Percentiles rank a stretch among this genome's conserved stretches.
These are phyloP conservation scores for Lagria hirta DNA, from an alignment of 2,888 invertebrate species.

Conservation along the genomic window DNA sequence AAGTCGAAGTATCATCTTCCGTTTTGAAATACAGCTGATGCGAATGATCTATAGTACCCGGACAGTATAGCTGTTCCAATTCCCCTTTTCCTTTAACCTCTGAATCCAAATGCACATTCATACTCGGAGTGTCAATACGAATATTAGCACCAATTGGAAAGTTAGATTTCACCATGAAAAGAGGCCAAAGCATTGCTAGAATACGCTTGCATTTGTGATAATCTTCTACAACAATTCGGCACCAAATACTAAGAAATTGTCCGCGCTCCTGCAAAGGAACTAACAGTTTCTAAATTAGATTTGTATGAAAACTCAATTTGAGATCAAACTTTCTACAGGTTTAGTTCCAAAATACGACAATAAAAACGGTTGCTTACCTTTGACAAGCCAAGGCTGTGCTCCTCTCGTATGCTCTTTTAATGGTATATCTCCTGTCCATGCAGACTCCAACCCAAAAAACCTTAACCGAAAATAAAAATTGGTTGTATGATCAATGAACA, in stretches of 20 bases:
- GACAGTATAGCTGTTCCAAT: constrained; percentile 65
- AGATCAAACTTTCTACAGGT: constrained; percentile 2
- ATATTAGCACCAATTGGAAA: constrained; percentile 69
- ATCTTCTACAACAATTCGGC: constrained; percentile 71
- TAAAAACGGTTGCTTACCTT: constrained; percentile 62
- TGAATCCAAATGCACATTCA: constrained; percentile 58
- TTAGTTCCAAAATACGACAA: background rate
- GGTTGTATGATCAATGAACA: constrained; percentile 53
- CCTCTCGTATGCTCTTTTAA: constrained; percentile 69
- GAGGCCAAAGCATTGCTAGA: constrained; percentile 77
- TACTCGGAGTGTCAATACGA: constrained; percentile 63
- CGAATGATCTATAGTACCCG: constrained; percentile 70
- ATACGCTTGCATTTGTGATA: constrained; percentile 59
- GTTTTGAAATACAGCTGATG: constrained; percentile 70
- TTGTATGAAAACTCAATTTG: no score
- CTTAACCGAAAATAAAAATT: constrained; percentile 59
- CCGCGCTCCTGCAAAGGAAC: constrained; percentile 70
- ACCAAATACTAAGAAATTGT: constrained; percentile 81
- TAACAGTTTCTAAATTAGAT: no score
- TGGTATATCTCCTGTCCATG: constrained; percentile 82
- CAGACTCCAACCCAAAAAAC: constrained; percentile 58
- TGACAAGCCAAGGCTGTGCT: constrained; percentile 82
- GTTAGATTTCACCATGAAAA: constrained; percentile 81
- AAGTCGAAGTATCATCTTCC: constrained; percentile 53
- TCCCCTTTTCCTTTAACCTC: constrained; percentile 64